Evolutionary conservation across 2,888 invertebrate species (phyloP).

Genomic region (Agrochola litura): DNA sequence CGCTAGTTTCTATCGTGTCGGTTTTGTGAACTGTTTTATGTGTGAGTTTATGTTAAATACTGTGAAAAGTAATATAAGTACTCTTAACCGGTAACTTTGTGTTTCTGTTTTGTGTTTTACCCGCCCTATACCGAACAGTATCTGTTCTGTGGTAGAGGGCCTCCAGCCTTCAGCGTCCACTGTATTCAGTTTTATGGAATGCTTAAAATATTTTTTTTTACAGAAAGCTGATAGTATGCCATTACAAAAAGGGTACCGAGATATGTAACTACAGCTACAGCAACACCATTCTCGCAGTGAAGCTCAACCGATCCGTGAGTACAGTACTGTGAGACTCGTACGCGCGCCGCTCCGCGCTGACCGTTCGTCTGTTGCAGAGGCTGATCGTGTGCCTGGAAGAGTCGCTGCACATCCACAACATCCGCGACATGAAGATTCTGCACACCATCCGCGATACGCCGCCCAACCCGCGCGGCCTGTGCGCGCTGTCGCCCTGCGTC

Average conservation of each 20-base stretch:
- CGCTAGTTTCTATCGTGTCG: background rate
- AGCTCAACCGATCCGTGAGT: slow-evolving; percentile 97
- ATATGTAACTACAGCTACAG: slow-evolving; percentile 99
- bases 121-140: no score
- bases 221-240: slow-evolving; percentile 97
- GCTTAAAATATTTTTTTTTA: slow-evolving; percentile 57
- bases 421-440: slow-evolving; percentile 99
- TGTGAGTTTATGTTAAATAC: no score
- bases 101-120: no score
- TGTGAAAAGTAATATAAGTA: no score
- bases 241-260: slow-evolving; percentile 99
- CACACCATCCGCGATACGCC: slow-evolving; percentile 99
- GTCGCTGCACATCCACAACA: slow-evolving; percentile 99
- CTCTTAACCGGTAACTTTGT: no score
- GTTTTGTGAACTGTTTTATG: background rate
- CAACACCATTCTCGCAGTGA: slow-evolving; percentile 98
- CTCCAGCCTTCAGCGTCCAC: background rate
- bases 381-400: slow-evolving; percentile 99
- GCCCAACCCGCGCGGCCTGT: slow-evolving; percentile 97
- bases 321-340: background rate
- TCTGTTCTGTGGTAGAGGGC: background rate
- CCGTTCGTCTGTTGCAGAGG: slow-evolving; percentile 90
- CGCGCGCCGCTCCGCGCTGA: background rate
- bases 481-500: slow-evolving; percentile 96
- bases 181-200: background rate